Conservation (phyloP, 2,797 vertebrate species). For the Odontamblyopus lacepedii region DNA sequence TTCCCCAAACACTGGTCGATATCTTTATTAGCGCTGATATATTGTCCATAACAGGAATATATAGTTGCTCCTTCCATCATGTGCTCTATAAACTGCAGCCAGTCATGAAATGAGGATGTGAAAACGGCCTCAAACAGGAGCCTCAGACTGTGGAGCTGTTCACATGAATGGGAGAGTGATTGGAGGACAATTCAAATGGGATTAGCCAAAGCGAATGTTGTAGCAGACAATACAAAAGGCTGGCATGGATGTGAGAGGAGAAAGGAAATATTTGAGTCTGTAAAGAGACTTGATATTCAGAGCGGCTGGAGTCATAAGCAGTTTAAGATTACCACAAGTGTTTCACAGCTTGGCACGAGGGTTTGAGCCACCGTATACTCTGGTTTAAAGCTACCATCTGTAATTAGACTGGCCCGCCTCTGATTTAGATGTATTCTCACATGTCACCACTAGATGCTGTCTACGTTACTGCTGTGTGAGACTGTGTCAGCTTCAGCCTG, state of each 20-base stretch:
- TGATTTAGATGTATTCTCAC: too few relatives aligned
- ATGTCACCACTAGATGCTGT: too few relatives aligned
- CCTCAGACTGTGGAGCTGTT: slow-evolving; percentile 49
- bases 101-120: slow-evolving; percentile 80
- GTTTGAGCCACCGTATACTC: too few relatives aligned
- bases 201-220: slow-evolving; percentile 41
- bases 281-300: not conserved
- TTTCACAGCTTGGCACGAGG: too few relatives aligned
- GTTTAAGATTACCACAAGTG: not conserved
- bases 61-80: slow-evolving; percentile 63
- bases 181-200: slow-evolving; percentile 41
- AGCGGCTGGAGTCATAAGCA: not conserved
- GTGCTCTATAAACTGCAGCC: slow-evolving; percentile 77
- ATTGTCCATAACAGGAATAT: too few relatives aligned
- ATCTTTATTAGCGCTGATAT: too few relatives aligned
- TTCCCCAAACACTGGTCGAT: too few relatives aligned
- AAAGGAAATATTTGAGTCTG: not conserved
- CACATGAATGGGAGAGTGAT: slow-evolving; percentile 35
- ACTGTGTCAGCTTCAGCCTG: too few relatives aligned
- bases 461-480: too few relatives aligned
- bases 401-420: too few relatives aligned
- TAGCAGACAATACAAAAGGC: slow-evolving; percentile 12
- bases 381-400: too few relatives aligned
- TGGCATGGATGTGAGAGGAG: not conserved
- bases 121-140: slow-evolving; percentile 73